Percentiles rank a stretch among this genome's conserved stretches.
Conservation (phyloP, 2,888 invertebrate species). For the Drosophila affinis region DNA sequence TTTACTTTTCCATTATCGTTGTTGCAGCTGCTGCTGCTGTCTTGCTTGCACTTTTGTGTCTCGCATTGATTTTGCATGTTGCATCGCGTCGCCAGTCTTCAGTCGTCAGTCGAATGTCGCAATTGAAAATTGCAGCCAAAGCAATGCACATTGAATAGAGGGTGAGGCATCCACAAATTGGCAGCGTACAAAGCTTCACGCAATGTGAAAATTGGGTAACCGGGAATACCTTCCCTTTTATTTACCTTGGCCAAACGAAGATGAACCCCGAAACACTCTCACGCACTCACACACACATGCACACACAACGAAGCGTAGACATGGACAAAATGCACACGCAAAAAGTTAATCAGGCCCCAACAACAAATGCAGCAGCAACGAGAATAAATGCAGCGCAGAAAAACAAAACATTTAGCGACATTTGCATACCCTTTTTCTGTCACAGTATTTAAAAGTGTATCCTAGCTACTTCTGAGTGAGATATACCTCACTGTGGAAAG, state of each 20-base stretch:
- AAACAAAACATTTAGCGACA: neutral
- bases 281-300: neutral
- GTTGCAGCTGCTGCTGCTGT: slow-evolving; percentile 32
- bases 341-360: slow-evolving; percentile 72
- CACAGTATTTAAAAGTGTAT: neutral
- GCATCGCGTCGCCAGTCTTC: slow-evolving; percentile 27
- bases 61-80: slow-evolving; percentile 74
- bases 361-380: slow-evolving; percentile 20
- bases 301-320: slow-evolving; percentile 28
- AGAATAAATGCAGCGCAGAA: slow-evolving; percentile 32
- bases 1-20: slow-evolving; percentile 38
- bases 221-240: neutral
- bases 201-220: neutral
- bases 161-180: neutral
- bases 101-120: slow-evolving; percentile 41
- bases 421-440: neutral
- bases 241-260: slow-evolving; percentile 34
- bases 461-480: too few relatives aligned
- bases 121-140: slow-evolving; percentile 11
- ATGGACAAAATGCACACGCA: slow-evolving; percentile 55
- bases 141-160: slow-evolving; percentile 38
- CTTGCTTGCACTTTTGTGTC: slow-evolving; percentile 66
- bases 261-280: slow-evolving; percentile 33
- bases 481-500: slow-evolving; percentile 14
- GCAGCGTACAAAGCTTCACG: neutral